Evolutionary conservation across 1,140 invertebrate genomes (phyloP).

Genomic region (Stegodyphus mimosarum): DNA sequence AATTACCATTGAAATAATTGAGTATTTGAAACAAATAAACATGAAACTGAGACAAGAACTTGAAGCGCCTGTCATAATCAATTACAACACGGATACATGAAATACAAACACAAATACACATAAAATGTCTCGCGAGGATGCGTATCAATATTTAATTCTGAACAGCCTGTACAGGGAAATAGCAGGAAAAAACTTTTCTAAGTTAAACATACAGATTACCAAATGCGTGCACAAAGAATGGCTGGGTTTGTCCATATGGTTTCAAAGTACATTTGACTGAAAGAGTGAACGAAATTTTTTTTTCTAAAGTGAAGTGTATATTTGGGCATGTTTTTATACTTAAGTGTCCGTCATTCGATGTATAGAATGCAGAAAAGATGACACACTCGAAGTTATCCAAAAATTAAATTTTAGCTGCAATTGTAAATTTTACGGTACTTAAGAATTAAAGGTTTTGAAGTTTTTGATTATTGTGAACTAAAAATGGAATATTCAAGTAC

Average conservation of each 20-base stretch:
- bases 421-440: no score
- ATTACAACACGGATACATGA: constrained; percentile 42
- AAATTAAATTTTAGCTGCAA: no score
- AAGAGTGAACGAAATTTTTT: not conserved
- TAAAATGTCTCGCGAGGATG: constrained; percentile 8
- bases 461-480: not conserved
- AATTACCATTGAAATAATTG: constrained; percentile 37
- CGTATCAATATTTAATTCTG: constrained; percentile 36
- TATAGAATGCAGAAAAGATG: not conserved
- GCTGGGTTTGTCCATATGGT: not conserved
- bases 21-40: constrained; percentile 36
- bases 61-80: not conserved
- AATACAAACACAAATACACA: constrained; percentile 47
- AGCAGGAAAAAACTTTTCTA: constrained; percentile 51
- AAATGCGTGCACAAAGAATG: constrained; percentile 29
- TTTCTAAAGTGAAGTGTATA: no score
- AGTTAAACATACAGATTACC: constrained; percentile 28
- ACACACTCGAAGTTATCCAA: no score
- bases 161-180: constrained; percentile 46
- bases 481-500: not conserved
- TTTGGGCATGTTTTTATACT: no score
- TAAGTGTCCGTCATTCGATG: not conserved
- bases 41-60: constrained; percentile 32
- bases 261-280: not conserved
- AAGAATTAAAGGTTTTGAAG: not conserved